These are phyloP conservation scores for Zaprionus taronus DNA, from an alignment of 1,140 invertebrate species.

Conservation along the genomic window DNA sequence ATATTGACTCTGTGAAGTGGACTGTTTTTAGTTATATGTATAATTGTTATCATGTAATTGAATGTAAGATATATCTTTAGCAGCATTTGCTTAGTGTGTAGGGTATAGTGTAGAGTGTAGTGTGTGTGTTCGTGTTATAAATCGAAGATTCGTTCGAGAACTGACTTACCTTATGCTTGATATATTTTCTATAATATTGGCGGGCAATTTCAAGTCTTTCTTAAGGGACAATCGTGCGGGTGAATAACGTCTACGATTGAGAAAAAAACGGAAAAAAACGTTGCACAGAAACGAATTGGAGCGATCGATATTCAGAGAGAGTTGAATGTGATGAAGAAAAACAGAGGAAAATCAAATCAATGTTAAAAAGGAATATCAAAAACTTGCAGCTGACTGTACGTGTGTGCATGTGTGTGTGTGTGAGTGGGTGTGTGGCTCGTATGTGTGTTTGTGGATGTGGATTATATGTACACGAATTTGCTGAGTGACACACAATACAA, in stretches of 20 bases:
- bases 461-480: not conserved
- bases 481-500: conserved; percentile 19
- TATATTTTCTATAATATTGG: conserved; percentile 90
- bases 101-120: conserved; percentile 22
- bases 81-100: conserved; percentile 20
- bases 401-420: conserved; percentile 1
- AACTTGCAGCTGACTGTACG: conserved; percentile 7
- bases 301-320: conserved; percentile 52
- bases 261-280: conserved; percentile 67
- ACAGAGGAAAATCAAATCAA: conserved; percentile 25
- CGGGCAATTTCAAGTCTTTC: conserved; percentile 89
- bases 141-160: conserved; percentile 27
- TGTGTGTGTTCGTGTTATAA: conserved; percentile 13
- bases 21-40: too few species aligned
- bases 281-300: conserved; percentile 63
- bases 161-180: conserved; percentile 89
- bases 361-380: not conserved
- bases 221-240: conserved; percentile 90
- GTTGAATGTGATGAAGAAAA: conserved; percentile 30
- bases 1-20: not conserved
- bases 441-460: conserved; percentile 4
- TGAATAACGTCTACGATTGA: conserved; percentile 90
- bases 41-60: too few species aligned
- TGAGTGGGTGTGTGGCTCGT: conserved; percentile 1
- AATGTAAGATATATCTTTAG: not conserved